Evolutionary conservation across 2,797 vertebrate genomes (phyloP).

Genomic region (Phrynocephalus vlangalii): DNA sequence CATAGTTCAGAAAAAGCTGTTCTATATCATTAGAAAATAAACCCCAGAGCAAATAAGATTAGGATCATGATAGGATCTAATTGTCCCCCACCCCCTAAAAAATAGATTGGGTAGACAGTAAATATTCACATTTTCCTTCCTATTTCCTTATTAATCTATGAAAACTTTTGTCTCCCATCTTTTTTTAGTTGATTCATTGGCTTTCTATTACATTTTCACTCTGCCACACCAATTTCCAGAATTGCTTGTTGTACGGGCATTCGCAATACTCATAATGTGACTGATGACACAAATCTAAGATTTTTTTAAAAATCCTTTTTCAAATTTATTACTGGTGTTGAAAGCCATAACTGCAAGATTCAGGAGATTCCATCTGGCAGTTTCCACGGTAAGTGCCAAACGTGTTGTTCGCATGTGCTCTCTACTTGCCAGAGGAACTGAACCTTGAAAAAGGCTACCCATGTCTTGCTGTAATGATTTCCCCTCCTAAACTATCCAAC

Average conservation of each 20-base stretch:
- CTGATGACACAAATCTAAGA: conserved; percentile 12
- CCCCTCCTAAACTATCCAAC: background rate
- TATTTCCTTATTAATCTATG: no score
- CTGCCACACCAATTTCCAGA: conserved; percentile 16
- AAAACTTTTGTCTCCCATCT: no score
- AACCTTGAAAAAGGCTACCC: conserved; percentile 58
- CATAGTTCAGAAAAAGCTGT: no score
- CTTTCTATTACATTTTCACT: conserved; percentile 32
- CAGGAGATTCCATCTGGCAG: conserved; percentile 57
- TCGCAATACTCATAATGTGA: conserved; percentile 9
- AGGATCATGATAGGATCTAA: no score
- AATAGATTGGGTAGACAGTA: no score
- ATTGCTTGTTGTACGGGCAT: conserved; percentile 29
- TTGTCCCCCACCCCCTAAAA: no score
- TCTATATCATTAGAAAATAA: no score
- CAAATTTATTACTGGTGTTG: conserved; percentile 70
- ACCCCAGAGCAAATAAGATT: no score
- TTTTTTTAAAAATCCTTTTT: conserved; percentile 50
- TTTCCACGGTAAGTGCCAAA: conserved; percentile 61
- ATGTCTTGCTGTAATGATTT: conserved; percentile 63
- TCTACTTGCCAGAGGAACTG: conserved; percentile 53
- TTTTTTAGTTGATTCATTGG: background rate
- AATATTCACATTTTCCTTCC: no score
- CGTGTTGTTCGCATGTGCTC: conserved; percentile 52
- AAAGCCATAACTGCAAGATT: conserved; percentile 67